Evolutionary conservation across 2,888 invertebrate species (phyloP), one percentile per base, ranked within the genome.

Genomic region (Brachylomia viminalis): DNA sequence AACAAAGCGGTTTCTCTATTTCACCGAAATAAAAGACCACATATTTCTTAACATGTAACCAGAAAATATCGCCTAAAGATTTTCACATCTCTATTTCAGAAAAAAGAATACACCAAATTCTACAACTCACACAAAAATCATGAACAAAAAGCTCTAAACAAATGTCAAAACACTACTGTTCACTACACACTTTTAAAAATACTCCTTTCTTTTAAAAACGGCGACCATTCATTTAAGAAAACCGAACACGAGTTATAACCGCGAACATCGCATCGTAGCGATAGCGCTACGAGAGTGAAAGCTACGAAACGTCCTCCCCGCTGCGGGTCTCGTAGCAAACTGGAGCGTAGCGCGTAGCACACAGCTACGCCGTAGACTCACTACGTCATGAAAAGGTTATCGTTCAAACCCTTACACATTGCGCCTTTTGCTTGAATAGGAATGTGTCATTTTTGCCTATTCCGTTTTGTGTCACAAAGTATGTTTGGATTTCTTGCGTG

Each of bases 371-470:
- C 87, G 90, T 89, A 90, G 90, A 87, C 90, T 77, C 88, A 87
- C 88, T 90, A 88, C 92, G 90, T 90, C 90, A 92, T 93, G 95
- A 95, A 95, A 95, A 95, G 95, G 95, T 95, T 94, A 93, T 93
- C 91, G 87, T 89, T 93, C 92, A 93, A 94, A 91, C 94, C 92
- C 92, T 95, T 95, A 95, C 94, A 91, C 95, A 92, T 92, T 93
- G 92, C 94, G 94, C 94, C 93, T 95, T 94, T 94, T 94, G 92
- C 92, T 90, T 94, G 94, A 95, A 95, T 93, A 94, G 92, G 93
- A 94, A 93, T 95, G 94, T 93, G 92, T 94, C 94, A 94, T 93
- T 92, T 93, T 92, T 93, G 91, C 91, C 90, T 92, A 92, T 92
- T 93, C 91, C 91, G 92, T 94, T 94, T 88, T 94, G 92, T 91